Conservation (phyloP, 2,888 invertebrate genomes). For the Zygothrica quintamaculata region DNA sequence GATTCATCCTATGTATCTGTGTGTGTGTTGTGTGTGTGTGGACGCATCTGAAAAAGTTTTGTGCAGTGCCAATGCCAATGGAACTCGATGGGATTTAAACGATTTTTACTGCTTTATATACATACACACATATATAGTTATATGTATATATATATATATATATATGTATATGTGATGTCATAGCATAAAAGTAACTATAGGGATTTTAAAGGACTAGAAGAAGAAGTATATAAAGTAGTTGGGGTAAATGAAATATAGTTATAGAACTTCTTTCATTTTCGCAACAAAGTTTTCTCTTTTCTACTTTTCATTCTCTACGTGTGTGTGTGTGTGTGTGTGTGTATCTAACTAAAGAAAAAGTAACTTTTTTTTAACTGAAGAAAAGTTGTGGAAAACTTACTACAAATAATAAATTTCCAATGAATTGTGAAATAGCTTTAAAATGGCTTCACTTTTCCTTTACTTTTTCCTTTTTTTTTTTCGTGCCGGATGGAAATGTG, state of each 20-base stretch:
- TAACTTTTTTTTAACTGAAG: conserved; percentile 52
- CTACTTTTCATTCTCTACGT: too few relatives aligned
- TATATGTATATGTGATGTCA: conserved; percentile 39
- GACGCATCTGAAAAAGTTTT: conserved; percentile 41
- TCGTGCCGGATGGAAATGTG: conserved; percentile 46
- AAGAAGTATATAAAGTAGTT: conserved; percentile 6
- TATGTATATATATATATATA: too few relatives aligned
- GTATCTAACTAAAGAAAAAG: conserved; percentile 53
- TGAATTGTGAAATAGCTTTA: conserved; percentile 70
- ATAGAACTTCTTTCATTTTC: conserved; percentile 75
- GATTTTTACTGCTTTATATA: too few relatives aligned
- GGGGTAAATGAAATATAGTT: conserved; percentile 59
- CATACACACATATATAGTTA: too few relatives aligned
- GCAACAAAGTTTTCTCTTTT: conserved; percentile 59
- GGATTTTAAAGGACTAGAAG: background rate
- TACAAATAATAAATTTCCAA: conserved; percentile 61
- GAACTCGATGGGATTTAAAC: conserved; percentile 37
- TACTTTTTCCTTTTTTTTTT: background rate
- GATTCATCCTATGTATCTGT: conserved; percentile 61
- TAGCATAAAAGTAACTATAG: conserved; percentile 15
- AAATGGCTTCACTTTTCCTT: conserved; percentile 42
- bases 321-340: conserved; percentile 6
- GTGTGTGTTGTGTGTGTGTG: too few relatives aligned
- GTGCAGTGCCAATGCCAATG: conserved; percentile 32
- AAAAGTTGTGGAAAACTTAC: conserved; percentile 30